Percentiles rank a stretch among this genome's conserved stretches.
phyloP scores from a whole-genome alignment of 37 sponge, comb jelly and placozoan genomes.

The Petrosia ficiformis region DNA sequence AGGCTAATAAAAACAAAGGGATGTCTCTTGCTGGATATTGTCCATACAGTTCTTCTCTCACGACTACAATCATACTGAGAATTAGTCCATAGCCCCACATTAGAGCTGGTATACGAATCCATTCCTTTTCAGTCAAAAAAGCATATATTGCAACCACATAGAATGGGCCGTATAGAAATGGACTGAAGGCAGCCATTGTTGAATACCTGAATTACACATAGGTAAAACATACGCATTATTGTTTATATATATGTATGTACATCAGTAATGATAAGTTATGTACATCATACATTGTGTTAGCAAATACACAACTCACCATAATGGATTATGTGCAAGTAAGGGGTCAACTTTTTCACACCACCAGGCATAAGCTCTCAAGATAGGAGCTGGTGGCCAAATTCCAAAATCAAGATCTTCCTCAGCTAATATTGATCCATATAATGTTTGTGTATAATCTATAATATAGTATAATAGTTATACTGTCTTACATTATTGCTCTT shows the following conservation, averaged over 20 bases:
- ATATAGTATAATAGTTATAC: background rate
- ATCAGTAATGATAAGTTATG: too few species aligned
- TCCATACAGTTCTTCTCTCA: constrained; percentile 69
- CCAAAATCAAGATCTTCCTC: constrained; percentile 31
- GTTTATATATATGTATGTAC: background rate
- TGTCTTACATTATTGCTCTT: too few species aligned
- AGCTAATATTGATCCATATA: constrained; percentile 42
- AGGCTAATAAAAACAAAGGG: constrained; percentile 43
- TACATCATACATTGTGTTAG: background rate
- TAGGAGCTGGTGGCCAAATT: constrained; percentile 66
- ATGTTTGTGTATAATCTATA: constrained; percentile 65
- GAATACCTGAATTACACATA: constrained; percentile 46
- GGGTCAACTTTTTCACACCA: constrained; percentile 84
- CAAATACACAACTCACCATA: constrained; percentile 54
- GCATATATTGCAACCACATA: constrained; percentile 84
- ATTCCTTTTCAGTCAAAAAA: constrained; percentile 70
- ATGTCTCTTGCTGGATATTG: constrained; percentile 45
- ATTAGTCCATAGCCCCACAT: constrained; percentile 80
- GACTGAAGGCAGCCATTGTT: constrained; percentile 74
- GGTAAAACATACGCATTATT: background rate
- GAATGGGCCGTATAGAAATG: constrained; percentile 73
- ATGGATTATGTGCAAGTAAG: constrained; percentile 68
- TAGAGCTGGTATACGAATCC: constrained; percentile 85
- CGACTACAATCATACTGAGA: constrained; percentile 51
- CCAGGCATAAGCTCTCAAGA: constrained; percentile 57